These are phyloP conservation scores for Ophion costatus DNA, from an alignment of 2,888 invertebrate species.

Conservation along the genomic window DNA sequence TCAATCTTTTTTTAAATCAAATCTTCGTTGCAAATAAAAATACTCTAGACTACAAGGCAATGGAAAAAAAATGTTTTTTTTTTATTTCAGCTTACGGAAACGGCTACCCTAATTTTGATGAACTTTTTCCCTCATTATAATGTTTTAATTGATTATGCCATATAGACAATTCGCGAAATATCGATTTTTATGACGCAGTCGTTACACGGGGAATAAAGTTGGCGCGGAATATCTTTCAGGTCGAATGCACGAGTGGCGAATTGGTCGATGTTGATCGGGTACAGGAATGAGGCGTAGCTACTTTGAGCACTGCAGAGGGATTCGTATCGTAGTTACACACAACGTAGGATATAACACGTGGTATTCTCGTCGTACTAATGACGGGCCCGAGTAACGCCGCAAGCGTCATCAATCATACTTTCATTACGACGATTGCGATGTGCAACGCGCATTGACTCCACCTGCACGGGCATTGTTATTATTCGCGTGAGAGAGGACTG, in stretches of 20 bases:
- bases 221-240: background rate
- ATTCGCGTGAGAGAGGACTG: slow-evolving; percentile 42
- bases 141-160: no score
- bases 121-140: no score
- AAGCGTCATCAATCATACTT: slow-evolving; percentile 83
- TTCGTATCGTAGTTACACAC: slow-evolving; percentile 39
- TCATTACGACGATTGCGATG: slow-evolving; percentile 82
- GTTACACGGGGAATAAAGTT: no score
- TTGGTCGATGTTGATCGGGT: slow-evolving; percentile 2
- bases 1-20: no score
- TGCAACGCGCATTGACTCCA: slow-evolving; percentile 78
- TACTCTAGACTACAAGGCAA: no score
- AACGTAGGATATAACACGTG: slow-evolving; percentile 10
- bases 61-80: no score
- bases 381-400: slow-evolving; percentile 73
- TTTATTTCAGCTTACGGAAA: no score
- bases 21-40: no score
- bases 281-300: background rate
- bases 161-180: no score
- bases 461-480: slow-evolving; percentile 75
- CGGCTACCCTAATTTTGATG: no score
- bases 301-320: slow-evolving; percentile 2
- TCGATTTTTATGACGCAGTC: no score
- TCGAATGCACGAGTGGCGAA: background rate
- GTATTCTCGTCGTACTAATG: slow-evolving; percentile 77